A percentile compares a stretch with the other conserved stretches of the same genome.
Conservation (phyloP, 2,113 vertebrate species). For the Oncorhynchus masou region DNA sequence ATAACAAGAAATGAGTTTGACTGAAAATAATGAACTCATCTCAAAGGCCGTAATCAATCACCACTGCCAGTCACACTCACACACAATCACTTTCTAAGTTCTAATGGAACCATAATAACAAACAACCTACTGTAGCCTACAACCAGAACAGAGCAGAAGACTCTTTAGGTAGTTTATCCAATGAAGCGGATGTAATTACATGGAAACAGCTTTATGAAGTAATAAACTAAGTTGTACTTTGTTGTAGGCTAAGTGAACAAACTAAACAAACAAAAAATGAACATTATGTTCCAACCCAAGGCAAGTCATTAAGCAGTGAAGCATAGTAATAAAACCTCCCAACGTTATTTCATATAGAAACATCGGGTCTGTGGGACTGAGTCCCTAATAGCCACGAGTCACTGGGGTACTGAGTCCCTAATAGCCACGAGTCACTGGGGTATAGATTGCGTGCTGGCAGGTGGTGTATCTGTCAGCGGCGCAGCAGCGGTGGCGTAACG, state of each 20-base stretch:
- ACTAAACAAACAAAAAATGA: background rate
- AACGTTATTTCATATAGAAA: background rate
- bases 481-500: background rate
- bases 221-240: slow-evolving; percentile 3
- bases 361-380: background rate
- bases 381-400: background rate
- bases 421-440: slow-evolving; percentile 3
- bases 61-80: background rate
- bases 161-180: background rate
- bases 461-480: slow-evolving; percentile 26
- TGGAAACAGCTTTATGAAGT: background rate
- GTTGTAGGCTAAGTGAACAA: background rate
- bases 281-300: background rate
- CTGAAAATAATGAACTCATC: background rate
- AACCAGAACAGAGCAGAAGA: background rate
- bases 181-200: background rate
- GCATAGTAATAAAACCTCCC: background rate
- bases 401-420: slow-evolving; percentile 11
- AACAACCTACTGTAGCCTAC: background rate
- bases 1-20: background rate
- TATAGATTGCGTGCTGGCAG: slow-evolving; percentile 12
- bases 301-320: background rate
- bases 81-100: background rate
- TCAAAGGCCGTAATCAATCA: background rate
- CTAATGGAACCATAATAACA: background rate